phyloP scores from a whole-genome alignment of 2,888 invertebrate genomes.

The Apamea monoglypha region DNA sequence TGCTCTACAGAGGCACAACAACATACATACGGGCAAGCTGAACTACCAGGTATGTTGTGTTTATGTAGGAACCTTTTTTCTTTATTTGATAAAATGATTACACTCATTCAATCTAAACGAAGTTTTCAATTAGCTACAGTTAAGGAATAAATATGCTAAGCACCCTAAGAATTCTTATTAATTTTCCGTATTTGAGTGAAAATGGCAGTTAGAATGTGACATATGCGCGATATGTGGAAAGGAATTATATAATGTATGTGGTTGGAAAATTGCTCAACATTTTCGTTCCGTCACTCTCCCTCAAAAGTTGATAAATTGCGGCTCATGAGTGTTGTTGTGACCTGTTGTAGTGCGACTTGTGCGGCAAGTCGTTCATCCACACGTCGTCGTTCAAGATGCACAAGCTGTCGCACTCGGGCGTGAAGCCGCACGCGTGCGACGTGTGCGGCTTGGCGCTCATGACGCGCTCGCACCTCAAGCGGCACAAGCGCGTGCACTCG shows the following conservation, averaged over 20 bases:
- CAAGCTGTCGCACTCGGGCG: slow-evolving; percentile 91
- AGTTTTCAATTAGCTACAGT: neutral
- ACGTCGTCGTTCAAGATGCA: slow-evolving; percentile 93
- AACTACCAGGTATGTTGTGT: slow-evolving; percentile 86
- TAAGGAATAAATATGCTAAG: neutral
- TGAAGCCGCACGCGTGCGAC: slow-evolving; percentile 91
- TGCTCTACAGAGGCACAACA: slow-evolving; percentile 91
- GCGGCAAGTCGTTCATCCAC: slow-evolving; percentile 92
- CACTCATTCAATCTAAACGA: neutral
- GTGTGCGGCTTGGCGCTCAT: slow-evolving; percentile 91
- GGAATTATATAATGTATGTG: neutral
- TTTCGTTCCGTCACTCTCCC: neutral
- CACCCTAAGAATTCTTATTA: neutral
- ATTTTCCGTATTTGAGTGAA: neutral
- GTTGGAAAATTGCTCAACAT: neutral
- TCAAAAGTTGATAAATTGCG: neutral
- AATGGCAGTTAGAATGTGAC: neutral
- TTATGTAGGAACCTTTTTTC: neutral
- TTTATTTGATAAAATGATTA: neutral
- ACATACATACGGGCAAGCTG: slow-evolving; percentile 91
- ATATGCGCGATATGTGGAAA: neutral
- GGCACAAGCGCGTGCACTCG: slow-evolving; percentile 92
- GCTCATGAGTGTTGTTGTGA: neutral
- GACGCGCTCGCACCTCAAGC: slow-evolving; percentile 92
- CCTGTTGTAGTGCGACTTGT: slow-evolving; percentile 89